A percentile compares a stretch with the other conserved stretches of the same genome.
These are phyloP conservation scores for Drosophila neotestacea DNA, from an alignment of 2,888 invertebrate genomes.

Conservation along the genomic window DNA sequence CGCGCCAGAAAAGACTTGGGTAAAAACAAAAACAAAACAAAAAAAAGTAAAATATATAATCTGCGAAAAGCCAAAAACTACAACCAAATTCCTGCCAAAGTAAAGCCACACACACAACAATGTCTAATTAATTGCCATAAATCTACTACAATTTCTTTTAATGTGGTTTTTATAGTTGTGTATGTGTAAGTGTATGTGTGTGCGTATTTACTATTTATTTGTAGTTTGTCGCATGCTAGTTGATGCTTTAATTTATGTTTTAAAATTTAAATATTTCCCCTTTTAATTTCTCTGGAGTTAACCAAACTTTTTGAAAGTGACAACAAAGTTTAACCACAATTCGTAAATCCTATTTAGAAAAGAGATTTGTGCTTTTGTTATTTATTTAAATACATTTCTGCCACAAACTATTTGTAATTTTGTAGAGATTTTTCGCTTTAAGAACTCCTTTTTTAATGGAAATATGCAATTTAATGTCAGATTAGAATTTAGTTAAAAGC, in stretches of 20 bases:
- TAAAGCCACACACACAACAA: constrained; percentile 3
- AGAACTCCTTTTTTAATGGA: background rate
- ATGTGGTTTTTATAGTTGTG: constrained; percentile 31
- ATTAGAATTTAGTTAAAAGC: no score
- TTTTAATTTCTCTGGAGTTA: no score
- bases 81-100: constrained; percentile 1
- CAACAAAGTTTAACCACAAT: background rate
- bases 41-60: constrained; percentile 19
- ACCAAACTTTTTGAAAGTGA: background rate
- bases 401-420: background rate
- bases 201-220: constrained; percentile 15
- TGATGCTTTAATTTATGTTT: constrained; percentile 5
- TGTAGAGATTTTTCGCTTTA: background rate
- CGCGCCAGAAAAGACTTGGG: constrained; percentile 93
- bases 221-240: constrained; percentile 39
- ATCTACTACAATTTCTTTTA: constrained; percentile 31
- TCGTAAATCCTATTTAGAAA: background rate
- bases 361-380: background rate
- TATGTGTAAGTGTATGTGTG: constrained; percentile 20
- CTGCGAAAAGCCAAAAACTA: background rate
- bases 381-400: background rate
- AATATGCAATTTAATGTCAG: no score
- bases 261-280: no score
- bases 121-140: constrained; percentile 36
- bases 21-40: constrained; percentile 82